Percentiles rank a stretch among this genome's conserved stretches.
phyloP scores from a whole-genome alignment of 2,797 vertebrate genomes.

The Nothura maculosa region DNA sequence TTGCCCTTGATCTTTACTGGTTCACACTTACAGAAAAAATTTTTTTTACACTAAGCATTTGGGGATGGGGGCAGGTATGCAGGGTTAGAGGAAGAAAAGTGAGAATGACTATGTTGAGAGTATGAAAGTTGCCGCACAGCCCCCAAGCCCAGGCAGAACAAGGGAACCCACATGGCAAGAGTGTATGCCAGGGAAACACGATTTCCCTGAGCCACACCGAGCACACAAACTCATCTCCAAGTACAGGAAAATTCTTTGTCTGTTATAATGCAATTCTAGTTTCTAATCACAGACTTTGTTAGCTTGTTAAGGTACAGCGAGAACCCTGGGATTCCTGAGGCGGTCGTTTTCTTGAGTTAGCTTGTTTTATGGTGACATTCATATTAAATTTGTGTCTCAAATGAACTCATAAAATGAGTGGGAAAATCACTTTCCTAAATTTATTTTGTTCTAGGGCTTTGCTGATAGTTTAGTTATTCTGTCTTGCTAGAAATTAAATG shows the following conservation, averaged over 20 bases:
- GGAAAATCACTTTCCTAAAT: slow-evolving; percentile 1
- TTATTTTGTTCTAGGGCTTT: slow-evolving; percentile 37
- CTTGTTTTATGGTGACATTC: slow-evolving; percentile 25
- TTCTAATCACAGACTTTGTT: slow-evolving; percentile 11
- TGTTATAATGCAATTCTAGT: not conserved
- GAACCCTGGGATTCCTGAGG: not conserved
- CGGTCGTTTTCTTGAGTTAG: not conserved
- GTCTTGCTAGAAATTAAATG: slow-evolving; percentile 41
- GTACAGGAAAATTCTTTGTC: not conserved
- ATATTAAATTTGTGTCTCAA: slow-evolving; percentile 35
- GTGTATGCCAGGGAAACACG: not conserved
- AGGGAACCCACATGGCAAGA: not conserved
- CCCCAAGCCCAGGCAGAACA: too few relatives aligned
- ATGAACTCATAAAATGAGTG: slow-evolving; percentile 28
- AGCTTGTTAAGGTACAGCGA: not conserved
- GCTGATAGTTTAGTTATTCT: slow-evolving; percentile 17
- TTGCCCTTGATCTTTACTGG: not conserved
- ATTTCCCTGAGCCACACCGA: not conserved
- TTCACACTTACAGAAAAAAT: not conserved
- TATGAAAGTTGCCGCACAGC: too few relatives aligned
- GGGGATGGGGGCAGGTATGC: too few relatives aligned
- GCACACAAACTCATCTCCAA: not conserved
- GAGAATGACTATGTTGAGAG: not conserved
- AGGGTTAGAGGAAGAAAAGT: not conserved
- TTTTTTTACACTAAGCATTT: not conserved